Conservation (phyloP, 2,888 invertebrate genomes). For the Notodonta ziczac region DNA sequence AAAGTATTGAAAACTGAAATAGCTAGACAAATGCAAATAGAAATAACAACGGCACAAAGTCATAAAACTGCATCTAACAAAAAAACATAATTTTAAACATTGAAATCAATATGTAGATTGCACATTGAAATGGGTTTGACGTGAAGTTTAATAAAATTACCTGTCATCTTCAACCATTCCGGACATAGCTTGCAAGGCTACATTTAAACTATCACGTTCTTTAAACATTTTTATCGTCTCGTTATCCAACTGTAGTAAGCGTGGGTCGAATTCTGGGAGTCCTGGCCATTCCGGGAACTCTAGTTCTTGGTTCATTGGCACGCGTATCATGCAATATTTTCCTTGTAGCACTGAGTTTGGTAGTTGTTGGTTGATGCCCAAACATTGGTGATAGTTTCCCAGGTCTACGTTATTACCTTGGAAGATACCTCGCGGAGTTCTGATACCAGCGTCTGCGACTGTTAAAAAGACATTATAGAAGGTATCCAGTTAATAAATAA, state of each 20-base stretch:
- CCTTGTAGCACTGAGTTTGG: slow-evolving; percentile 44
- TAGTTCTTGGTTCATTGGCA: slow-evolving; percentile 43
- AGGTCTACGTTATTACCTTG: slow-evolving; percentile 42
- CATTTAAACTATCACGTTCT: slow-evolving; percentile 10
- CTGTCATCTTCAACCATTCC: slow-evolving; percentile 19
- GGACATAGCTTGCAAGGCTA: slow-evolving; percentile 17
- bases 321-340: slow-evolving; percentile 55
- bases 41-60: too few relatives aligned
- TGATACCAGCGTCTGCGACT: slow-evolving; percentile 38
- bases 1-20: slow-evolving; percentile 11
- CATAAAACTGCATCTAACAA: too few relatives aligned
- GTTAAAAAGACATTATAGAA: slow-evolving; percentile 24
- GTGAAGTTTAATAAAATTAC: slow-evolving; percentile 13
- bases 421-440: slow-evolving; percentile 49
- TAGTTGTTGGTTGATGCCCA: slow-evolving; percentile 38
- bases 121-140: neutral
- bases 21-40: too few relatives aligned
- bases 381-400: slow-evolving; percentile 56
- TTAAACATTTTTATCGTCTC: slow-evolving; percentile 13
- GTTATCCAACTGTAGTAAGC: slow-evolving; percentile 12
- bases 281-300: slow-evolving; percentile 19
- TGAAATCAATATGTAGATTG: too few relatives aligned
- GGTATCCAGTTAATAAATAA: neutral
- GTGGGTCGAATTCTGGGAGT: slow-evolving; percentile 16
- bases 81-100: too few relatives aligned